Percentiles rank a stretch among this genome's conserved stretches.
phyloP scores from a whole-genome alignment of 2,113 vertebrate species.

The Neogale vison region DNA sequence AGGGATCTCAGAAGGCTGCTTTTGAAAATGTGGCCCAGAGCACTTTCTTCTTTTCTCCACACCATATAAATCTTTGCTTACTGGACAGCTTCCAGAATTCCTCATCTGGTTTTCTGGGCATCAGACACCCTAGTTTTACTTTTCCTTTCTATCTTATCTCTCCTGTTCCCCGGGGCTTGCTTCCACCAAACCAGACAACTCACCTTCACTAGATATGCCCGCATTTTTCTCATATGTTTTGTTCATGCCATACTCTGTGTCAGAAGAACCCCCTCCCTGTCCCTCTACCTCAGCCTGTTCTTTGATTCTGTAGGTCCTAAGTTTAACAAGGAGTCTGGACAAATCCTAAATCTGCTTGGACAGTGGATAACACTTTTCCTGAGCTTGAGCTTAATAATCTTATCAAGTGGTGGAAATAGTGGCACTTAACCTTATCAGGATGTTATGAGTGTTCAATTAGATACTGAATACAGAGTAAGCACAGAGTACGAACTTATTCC shows the following conservation, averaged over 20 bases:
- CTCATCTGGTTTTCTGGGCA: background rate
- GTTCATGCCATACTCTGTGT: background rate
- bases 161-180: background rate
- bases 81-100: background rate
- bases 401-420: background rate
- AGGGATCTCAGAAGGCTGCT: background rate
- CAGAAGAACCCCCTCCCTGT: background rate
- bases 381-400: background rate
- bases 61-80: background rate
- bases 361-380: background rate
- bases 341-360: background rate
- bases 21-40: background rate
- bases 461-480: background rate
- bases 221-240: background rate
- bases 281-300: background rate
- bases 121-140: background rate
- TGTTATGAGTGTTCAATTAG: background rate
- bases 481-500: background rate
- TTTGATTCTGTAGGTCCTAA: background rate
- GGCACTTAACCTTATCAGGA: background rate
- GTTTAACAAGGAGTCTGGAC: background rate
- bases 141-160: background rate
- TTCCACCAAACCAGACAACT: background rate
- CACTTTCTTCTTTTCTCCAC: background rate
- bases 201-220: accelerated